Evolutionary conservation across 2,888 invertebrate species (phyloP).

Genomic region (Eutolmus rufibarbis): DNA sequence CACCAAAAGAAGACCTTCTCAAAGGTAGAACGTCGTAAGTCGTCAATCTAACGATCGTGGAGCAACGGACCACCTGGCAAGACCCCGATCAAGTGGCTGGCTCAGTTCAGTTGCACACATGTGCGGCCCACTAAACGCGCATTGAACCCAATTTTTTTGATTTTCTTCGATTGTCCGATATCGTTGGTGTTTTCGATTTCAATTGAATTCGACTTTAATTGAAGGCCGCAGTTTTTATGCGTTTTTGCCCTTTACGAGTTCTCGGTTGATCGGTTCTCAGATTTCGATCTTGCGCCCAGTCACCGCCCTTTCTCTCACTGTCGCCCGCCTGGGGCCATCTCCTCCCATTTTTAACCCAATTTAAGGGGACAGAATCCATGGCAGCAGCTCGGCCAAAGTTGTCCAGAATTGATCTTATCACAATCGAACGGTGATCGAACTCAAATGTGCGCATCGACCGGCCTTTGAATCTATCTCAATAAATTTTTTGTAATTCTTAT

Average conservation of each 20-base stretch:
- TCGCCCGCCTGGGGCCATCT: neutral
- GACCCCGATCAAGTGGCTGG: neutral
- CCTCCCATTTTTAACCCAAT: slow-evolving; percentile 25
- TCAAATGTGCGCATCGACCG: neutral
- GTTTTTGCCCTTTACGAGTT: slow-evolving; percentile 1
- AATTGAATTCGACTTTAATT: slow-evolving; percentile 43
- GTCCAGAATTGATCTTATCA: slow-evolving; percentile 12
- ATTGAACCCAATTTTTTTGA: slow-evolving; percentile 1
- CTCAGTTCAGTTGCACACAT: slow-evolving; percentile 1
- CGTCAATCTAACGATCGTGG: neutral
- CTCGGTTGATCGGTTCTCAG: slow-evolving; percentile 6
- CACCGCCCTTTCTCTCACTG: neutral
- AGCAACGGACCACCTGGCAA: slow-evolving; percentile 10
- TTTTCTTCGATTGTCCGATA: slow-evolving; percentile 30
- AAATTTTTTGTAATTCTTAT: neutral
- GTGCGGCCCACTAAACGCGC: slow-evolving; percentile 19
- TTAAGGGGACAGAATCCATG: neutral
- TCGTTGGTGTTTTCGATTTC: slow-evolving; percentile 38
- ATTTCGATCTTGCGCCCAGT: slow-evolving; percentile 33
- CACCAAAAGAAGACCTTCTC: neutral
- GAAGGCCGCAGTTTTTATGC: slow-evolving; percentile 12
- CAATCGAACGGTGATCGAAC: slow-evolving; percentile 8
- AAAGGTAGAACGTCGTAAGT: neutral
- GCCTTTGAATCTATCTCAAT: neutral
- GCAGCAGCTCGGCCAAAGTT: neutral